Conservation (phyloP, 2,888 invertebrate species). For the Lumbricus terrestris region DNA sequence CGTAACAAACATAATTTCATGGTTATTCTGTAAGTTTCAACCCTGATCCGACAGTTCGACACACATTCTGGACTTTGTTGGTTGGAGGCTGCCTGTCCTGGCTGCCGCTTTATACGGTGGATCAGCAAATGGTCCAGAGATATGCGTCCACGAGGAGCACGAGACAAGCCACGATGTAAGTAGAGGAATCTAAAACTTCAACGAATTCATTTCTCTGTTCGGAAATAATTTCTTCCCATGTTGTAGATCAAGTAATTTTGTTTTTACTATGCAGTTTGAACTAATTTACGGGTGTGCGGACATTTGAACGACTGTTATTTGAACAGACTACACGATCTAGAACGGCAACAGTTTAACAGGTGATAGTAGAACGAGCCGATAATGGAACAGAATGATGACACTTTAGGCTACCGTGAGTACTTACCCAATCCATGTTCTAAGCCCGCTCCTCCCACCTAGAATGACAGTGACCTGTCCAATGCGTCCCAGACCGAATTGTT, state of each 20-base stretch:
- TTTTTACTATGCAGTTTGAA: too few relatives aligned
- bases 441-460: too few relatives aligned
- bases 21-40: slow-evolving; percentile 39
- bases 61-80: slow-evolving; percentile 47
- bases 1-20: background rate
- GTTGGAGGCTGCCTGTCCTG: slow-evolving; percentile 44
- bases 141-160: slow-evolving; percentile 44
- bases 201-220: background rate
- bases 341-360: too few relatives aligned
- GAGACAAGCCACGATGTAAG: slow-evolving; percentile 44
- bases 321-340: too few relatives aligned
- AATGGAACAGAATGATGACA: too few relatives aligned
- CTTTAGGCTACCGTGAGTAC: too few relatives aligned
- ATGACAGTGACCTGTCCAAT: too few relatives aligned
- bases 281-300: too few relatives aligned
- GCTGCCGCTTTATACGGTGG: slow-evolving; percentile 46
- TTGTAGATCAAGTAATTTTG: background rate
- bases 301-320: too few relatives aligned
- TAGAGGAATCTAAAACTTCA: background rate
- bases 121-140: slow-evolving; percentile 50
- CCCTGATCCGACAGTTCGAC: slow-evolving; percentile 45
- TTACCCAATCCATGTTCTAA: too few relatives aligned
- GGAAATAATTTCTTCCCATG: background rate
- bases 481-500: too few relatives aligned
- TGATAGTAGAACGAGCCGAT: too few relatives aligned